Percentiles rank a stretch among this genome's conserved stretches.
Evolutionary conservation across 2,797 vertebrate genomes (phyloP).

Genomic region (Anisognathus igniventris): DNA sequence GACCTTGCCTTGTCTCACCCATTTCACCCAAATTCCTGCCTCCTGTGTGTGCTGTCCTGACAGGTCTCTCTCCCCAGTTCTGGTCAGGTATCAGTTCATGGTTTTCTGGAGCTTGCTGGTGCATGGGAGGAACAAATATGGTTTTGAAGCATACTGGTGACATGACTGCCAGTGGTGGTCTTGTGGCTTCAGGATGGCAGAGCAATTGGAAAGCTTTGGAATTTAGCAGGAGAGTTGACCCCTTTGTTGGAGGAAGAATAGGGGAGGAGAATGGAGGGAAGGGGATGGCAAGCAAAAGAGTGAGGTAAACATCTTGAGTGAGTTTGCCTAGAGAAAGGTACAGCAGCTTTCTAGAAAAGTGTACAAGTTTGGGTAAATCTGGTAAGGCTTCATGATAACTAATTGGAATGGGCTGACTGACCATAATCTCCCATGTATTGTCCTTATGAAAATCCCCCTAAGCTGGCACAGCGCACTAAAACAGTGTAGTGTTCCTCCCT

Average conservation of each 20-base stretch:
- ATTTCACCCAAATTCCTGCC: neutral
- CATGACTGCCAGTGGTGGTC: neutral
- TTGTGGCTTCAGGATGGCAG: neutral
- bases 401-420: neutral
- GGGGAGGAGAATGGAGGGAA: neutral
- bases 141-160: neutral
- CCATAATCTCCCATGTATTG: neutral
- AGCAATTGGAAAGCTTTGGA: neutral
- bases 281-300: neutral
- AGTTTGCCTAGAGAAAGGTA: neutral
- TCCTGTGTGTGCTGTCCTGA: neutral
- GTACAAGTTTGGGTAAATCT: neutral
- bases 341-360: neutral
- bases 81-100: neutral
- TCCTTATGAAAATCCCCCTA: constrained; percentile 13
- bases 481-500: neutral
- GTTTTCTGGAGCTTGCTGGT: neutral
- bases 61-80: neutral
- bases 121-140: fast-evolving
- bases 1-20: neutral
- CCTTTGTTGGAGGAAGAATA: neutral
- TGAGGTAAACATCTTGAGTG: neutral
- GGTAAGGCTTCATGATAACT: neutral
- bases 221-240: neutral
- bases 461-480: neutral